Percentiles rank a stretch among this genome's conserved stretches.
phyloP scores from a whole-genome alignment of 2,888 invertebrate genomes.

The Lasioglossum morio region DNA sequence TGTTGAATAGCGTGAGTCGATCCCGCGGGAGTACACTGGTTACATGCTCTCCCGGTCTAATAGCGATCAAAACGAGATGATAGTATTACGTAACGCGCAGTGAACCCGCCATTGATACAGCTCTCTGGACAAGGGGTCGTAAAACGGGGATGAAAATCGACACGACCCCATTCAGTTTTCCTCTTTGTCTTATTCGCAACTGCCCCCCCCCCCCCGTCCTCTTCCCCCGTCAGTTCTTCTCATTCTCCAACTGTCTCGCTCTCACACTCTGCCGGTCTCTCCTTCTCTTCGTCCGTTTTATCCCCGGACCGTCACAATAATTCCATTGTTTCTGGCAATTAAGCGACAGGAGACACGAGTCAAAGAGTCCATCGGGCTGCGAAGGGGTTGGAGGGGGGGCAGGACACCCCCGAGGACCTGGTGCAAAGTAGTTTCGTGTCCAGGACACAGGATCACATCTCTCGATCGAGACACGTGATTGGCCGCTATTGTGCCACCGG shows the following conservation, averaged over 20 bases:
- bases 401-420: slow-evolving; percentile 43
- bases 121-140: slow-evolving; percentile 18
- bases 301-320: slow-evolving; percentile 61
- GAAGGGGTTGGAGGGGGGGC: background rate
- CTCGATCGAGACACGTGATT: slow-evolving; percentile 69
- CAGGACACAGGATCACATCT: slow-evolving; percentile 65
- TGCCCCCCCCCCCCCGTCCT: background rate
- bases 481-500: slow-evolving; percentile 72
- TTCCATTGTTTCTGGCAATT: slow-evolving; percentile 72
- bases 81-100: slow-evolving; percentile 43
- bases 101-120: slow-evolving; percentile 37
- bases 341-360: slow-evolving; percentile 61
- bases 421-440: slow-evolving; percentile 52
- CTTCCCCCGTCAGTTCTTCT: slow-evolving; percentile 7
- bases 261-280: background rate
- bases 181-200: slow-evolving; percentile 1
- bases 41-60: slow-evolving; percentile 24
- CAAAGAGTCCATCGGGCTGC: slow-evolving; percentile 27
- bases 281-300: slow-evolving; percentile 32
- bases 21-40: slow-evolving; percentile 22
- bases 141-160: slow-evolving; percentile 48
- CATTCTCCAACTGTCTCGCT: background rate
- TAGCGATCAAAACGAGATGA: slow-evolving; percentile 45
- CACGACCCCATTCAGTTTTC: slow-evolving; percentile 49
- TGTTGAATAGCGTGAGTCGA: background rate